phyloP scores from a whole-genome alignment of 2,113 vertebrate species.

The Ursus arctos region DNA sequence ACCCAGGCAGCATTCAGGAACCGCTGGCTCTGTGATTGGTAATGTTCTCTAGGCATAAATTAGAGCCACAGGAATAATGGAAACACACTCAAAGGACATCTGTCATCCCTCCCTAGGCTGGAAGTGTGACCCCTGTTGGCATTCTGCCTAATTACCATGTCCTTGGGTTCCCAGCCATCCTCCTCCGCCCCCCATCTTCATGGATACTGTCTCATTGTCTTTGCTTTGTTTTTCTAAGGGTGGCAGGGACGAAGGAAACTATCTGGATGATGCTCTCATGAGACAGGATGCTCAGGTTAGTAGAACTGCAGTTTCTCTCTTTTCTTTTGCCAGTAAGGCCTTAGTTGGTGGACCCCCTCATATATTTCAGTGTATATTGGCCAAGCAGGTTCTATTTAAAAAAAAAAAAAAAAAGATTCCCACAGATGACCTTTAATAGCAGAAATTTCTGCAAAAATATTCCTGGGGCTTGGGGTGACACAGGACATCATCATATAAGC shows the following conservation, averaged over 20 bases:
- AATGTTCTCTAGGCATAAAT: not conserved
- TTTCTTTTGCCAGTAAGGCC: not conserved
- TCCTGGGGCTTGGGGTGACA: not conserved
- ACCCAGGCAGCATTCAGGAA: not conserved
- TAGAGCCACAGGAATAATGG: not conserved
- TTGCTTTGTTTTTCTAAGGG: slow-evolving; percentile 87
- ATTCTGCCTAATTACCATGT: not conserved
- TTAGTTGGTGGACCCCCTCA: not conserved
- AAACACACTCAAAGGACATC: not conserved
- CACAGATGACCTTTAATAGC: not conserved
- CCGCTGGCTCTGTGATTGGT: not conserved
- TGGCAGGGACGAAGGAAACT: slow-evolving; percentile 91
- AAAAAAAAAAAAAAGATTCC: not conserved
- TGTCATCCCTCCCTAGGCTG: not conserved
- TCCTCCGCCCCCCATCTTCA: not conserved
- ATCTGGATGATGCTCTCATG: slow-evolving; percentile 89
- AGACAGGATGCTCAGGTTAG: slow-evolving; percentile 94
- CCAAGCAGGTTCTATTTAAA: not conserved
- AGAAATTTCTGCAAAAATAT: not conserved
- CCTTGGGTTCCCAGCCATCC: not conserved
- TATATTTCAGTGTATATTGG: not conserved
- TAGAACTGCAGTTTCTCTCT: not conserved
- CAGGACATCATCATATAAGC: not conserved
- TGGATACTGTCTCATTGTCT: not conserved
- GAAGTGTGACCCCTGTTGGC: not conserved